Base-by-base conservation (phyloP, 1,140 invertebrate species). In the Dreissena rostriformis region DNA sequence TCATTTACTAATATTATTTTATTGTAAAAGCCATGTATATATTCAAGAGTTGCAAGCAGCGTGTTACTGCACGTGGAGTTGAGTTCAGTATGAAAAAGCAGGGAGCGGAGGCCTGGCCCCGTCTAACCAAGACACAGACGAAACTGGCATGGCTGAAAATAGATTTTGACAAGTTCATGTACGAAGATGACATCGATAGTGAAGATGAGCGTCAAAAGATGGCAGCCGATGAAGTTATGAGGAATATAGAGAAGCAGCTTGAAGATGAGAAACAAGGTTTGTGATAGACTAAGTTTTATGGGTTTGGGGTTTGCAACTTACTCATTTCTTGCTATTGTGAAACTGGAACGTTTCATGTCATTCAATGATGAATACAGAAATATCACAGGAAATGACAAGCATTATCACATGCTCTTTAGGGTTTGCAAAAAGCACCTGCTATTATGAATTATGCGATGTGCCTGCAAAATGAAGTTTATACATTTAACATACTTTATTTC, bases 61-160 rank as follows among this genome's bases (percentile, higher is more conserved):
- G 95, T 91, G 94, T 97, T 10, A 95, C 95, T 78, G 97, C 97
- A 84, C 95, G 96, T 70, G 95, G 96, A 91, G 95, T 98, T 29
- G 96, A 97, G 84, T 95, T 98, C 90, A 92, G 95, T 1, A 94
- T 98, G 65, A 95, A 94, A 68, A 98, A 98, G 92, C 78, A 77
- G 66, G 93, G 94, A 67, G 93, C 94, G 19, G 95, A 95, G 29
- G 97, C 96, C 95, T 98, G 97, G 98, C 96, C 97, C 2, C 93
- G 97, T 78, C 92, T 98, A 39, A 96, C 96, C 8, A 95, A 95
- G 70, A 95, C 96, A 81, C 95, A 96, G 19, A 95, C 96, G 88
- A 98, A 98, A 91, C 96, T 97, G 4, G 95, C 96, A 0, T 99
- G 97, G 97, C 93, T 99, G 2, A 98, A 98, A 94, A 96, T 97